Conservation (phyloP, 2,113 vertebrate genomes). For the Bubalus kerabau region DNA sequence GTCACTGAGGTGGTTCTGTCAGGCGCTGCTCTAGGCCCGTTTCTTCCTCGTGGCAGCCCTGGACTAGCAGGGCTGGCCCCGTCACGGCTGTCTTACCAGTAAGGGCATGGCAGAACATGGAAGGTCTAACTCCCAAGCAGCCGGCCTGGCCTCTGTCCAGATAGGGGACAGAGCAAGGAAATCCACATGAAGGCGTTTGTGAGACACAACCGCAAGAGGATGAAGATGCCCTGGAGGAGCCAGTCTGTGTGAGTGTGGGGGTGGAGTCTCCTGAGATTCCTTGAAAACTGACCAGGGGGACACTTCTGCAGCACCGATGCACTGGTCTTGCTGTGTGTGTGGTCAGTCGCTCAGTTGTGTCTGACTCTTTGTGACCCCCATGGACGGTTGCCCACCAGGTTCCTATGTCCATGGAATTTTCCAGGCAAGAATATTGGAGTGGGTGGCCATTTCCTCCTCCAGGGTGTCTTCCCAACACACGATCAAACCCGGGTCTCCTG, state of each 20-base stretch:
- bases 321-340: not conserved
- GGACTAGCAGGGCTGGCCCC: not conserved
- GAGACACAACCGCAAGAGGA: not conserved
- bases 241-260: not conserved
- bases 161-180: not conserved
- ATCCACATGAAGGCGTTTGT: not conserved
- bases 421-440: not conserved
- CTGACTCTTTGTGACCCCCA: not conserved
- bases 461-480: not conserved
- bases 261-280: not conserved
- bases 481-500: not conserved
- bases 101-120: rapidly evolving
- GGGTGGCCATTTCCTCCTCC: not conserved
- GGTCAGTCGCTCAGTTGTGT: not conserved
- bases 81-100: rapidly evolving
- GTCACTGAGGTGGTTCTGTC: rapidly evolving
- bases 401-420: not conserved
- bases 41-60: too few relatives aligned
- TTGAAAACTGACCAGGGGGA: not conserved
- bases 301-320: rapidly evolving
- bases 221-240: not conserved
- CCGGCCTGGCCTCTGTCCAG: not conserved
- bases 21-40: rapidly evolving
- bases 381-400: not conserved
- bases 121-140: not conserved